These are phyloP conservation scores for Origma solitaria DNA, from an alignment of 2,113 vertebrate genomes.

Conservation along the genomic window DNA sequence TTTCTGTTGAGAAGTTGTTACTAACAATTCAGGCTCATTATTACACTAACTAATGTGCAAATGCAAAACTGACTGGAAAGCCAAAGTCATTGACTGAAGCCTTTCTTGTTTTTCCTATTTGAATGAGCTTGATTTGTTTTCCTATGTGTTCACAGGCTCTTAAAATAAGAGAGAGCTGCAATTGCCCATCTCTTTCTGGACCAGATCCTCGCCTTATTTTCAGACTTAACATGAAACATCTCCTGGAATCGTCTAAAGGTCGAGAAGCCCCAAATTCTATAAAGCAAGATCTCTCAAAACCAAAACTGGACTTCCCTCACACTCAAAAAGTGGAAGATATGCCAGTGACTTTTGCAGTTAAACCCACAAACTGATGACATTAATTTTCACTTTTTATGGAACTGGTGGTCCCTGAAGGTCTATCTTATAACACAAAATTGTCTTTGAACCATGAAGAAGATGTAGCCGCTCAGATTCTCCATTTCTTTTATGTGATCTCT, in stretches of 20 bases:
- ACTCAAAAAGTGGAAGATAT: slow-evolving; percentile 58
- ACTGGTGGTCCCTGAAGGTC: not conserved
- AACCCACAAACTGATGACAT: slow-evolving; percentile 3
- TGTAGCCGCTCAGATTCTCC: not conserved
- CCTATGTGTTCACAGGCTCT: slow-evolving; percentile 81
- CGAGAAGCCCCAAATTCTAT: slow-evolving; percentile 22
- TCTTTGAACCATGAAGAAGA: slow-evolving; percentile 23
- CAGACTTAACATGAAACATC: slow-evolving; percentile 67
- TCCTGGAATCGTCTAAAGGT: slow-evolving; percentile 70
- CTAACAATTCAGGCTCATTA: not conserved
- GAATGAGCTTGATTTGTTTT: slow-evolving; percentile 31
- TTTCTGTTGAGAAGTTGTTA: not conserved
- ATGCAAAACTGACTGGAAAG: not conserved
- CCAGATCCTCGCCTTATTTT: slow-evolving; percentile 86
- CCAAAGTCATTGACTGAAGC: not conserved
- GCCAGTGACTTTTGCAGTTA: slow-evolving; percentile 56
- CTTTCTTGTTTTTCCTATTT: not conserved
- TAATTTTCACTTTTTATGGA: not conserved
- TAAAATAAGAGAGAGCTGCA: slow-evolving; percentile 84
- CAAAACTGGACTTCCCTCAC: slow-evolving; percentile 43
- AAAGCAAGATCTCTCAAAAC: slow-evolving; percentile 12
- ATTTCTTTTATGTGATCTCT: not conserved
- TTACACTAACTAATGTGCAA: not conserved
- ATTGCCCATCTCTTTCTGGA: slow-evolving; percentile 83
- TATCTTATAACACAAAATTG: not conserved